These are phyloP conservation scores for Blastobasis lacticolella DNA, from an alignment of 2,888 invertebrate genomes.

Conservation along the genomic window DNA sequence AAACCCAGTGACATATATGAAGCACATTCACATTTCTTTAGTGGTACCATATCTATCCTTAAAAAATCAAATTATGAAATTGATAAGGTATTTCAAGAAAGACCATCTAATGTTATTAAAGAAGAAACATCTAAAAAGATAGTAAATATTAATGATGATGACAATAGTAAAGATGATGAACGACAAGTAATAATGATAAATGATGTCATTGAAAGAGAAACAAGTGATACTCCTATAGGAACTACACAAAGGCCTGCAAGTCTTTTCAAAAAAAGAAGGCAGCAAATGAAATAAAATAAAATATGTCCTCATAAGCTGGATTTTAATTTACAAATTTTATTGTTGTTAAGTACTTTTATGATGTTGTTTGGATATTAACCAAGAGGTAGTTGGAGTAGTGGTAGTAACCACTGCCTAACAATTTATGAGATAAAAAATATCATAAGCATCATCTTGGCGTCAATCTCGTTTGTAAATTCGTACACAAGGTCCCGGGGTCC, in stretches of 20 bases:
- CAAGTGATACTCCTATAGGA: conserved; percentile 13
- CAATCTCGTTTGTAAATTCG: too few relatives aligned
- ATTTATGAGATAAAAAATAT: too few relatives aligned
- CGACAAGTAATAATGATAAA: conserved; percentile 34
- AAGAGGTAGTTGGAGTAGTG: too few relatives aligned
- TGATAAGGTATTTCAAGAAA: conserved; percentile 1
- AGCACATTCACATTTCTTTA: conserved; percentile 36
- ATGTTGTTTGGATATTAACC: too few relatives aligned
- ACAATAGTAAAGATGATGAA: conserved; percentile 10
- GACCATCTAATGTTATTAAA: conserved; percentile 7
- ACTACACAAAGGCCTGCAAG: conserved; percentile 42
- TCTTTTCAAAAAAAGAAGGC: conserved; percentile 55
- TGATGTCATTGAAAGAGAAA: conserved; percentile 45
- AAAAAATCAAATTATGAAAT: conserved; percentile 48
- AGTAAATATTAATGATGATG: conserved; percentile 6
- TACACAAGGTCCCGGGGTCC: too few relatives aligned
- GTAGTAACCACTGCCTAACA: too few relatives aligned
- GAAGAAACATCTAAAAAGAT: neutral
- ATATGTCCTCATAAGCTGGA: neutral
- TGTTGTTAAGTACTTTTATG: too few relatives aligned
- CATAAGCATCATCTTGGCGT: too few relatives aligned
- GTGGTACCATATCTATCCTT: conserved; percentile 45
- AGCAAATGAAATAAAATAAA: conserved; percentile 24
- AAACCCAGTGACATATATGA: conserved; percentile 64
- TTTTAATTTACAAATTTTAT: too few relatives aligned